These are phyloP conservation scores for Metacarcinus magister DNA, from an alignment of 2,888 invertebrate species.

Conservation along the genomic window DNA sequence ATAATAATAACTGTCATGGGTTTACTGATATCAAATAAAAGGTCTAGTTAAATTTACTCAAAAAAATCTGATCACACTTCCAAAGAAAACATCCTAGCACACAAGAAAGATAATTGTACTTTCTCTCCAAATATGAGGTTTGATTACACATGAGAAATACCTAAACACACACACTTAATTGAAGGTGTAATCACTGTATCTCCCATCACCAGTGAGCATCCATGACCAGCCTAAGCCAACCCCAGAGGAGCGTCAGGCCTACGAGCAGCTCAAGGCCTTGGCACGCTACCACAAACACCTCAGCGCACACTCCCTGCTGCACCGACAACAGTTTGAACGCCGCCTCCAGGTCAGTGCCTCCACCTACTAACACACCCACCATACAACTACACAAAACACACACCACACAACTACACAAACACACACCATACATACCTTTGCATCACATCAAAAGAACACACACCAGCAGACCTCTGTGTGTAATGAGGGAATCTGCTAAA, in stretches of 20 bases:
- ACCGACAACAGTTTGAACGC: conserved; percentile 90
- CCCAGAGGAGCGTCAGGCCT: conserved; percentile 90
- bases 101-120: not conserved
- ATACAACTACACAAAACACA: no score
- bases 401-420: no score
- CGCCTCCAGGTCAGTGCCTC: conserved; percentile 84
- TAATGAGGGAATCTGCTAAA: no score
- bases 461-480: no score
- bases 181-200: not conserved
- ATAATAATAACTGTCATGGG: not conserved
- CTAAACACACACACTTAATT: no score
- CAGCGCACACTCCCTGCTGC: conserved; percentile 92
- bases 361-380: not conserved
- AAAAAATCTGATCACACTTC: not conserved
- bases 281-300: conserved; percentile 91
- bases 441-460: no score
- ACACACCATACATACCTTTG: no score
- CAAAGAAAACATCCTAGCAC: no score
- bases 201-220: conserved; percentile 85
- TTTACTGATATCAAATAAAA: not conserved
- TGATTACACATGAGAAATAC: no score
- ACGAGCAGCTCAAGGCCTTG: conserved; percentile 92
- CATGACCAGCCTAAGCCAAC: conserved; percentile 89
- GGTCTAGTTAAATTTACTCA: not conserved
- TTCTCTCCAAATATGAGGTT: not conserved